Conservation (phyloP, 2,797 vertebrate species). For the Astyanax mexicanus region DNA sequence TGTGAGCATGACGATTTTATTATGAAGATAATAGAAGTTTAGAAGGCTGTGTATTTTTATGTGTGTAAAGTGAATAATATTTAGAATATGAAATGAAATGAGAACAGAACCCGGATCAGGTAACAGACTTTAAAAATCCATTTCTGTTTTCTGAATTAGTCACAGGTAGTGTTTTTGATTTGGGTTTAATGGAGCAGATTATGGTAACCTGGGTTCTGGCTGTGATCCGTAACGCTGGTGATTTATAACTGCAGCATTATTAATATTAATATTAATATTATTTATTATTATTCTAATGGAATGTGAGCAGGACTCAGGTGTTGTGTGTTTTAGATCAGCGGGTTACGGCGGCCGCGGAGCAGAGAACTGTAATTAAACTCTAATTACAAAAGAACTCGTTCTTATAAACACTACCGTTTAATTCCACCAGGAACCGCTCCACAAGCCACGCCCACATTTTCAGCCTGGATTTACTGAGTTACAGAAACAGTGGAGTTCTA, state of each 20-base stretch:
- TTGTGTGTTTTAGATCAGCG: constrained; percentile 60
- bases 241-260: constrained; percentile 23
- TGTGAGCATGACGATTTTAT: no score
- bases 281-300: not conserved
- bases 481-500: no score
- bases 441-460: not conserved
- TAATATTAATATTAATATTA: no score
- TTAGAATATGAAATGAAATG: no score
- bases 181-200: constrained; percentile 37
- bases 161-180: constrained; percentile 28
- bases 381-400: constrained; percentile 35
- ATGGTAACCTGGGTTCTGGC: constrained; percentile 29
- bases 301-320: constrained; percentile 42
- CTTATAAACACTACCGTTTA: constrained; percentile 25
- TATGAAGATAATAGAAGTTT: no score
- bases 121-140: no score
- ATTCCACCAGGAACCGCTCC: not conserved
- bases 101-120: no score
- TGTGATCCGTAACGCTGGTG: constrained; percentile 35
- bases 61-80: no score
- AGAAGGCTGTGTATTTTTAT: no score
- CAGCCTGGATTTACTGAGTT: not conserved
- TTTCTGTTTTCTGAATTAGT: no score
- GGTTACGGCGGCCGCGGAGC: constrained; percentile 28
- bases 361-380: constrained; percentile 51